Evolutionary conservation across 92 coral and sea anemone genomes (phyloP), one percentile per base, ranked within the genome.

Genomic region (Parazoanthus atlanticus): DNA sequence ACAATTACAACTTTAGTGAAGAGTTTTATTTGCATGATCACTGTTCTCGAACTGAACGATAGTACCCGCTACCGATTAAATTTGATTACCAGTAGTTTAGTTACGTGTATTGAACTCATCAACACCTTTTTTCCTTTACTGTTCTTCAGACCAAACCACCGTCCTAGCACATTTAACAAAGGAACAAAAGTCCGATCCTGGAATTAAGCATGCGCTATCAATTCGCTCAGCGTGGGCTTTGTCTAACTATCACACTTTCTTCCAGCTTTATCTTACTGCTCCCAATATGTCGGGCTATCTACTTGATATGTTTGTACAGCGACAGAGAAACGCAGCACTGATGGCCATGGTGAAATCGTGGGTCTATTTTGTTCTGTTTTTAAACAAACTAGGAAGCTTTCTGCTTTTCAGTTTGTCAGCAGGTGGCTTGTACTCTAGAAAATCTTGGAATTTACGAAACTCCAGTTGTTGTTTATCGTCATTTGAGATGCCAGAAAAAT

Each of bases 211-310:
- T 79, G 99, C 99, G 29, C 89, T 95, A 84, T 83, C 89, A 86
- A 82, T 95, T 82, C 96, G 98, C 91, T 93, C 99, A 76, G 98
- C 99, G 73, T 94, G 99, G 98, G 98, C 98, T 91, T 85, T 97
- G 94, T 97, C 98, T 94, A 97, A 97, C 88, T 97, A 97, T 93
- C 99, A 97, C 94, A 88, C 93, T 95, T 97, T 97, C 94, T 97
- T 97, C 98, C 97, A 95, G 96, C 98, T 97, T 76, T 97, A 97
- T 92, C 91, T 93, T 67, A 94, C 89, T 74, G 97, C 99, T 90
- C 99, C 99, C 88, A 97, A 94, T 91, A 97, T 97, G 99, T 93
- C 98, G 78, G 98, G 97, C 90, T 97, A 97, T 92, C 98, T 97
- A 34, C 91, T 97, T 88, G 99, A 97, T 94, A 93, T 95, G 94